A percentile compares a stretch with the other conserved stretches of the same genome.
Evolutionary conservation across 2,888 invertebrate species (phyloP).

Genomic region (Parthenolecanium corni): DNA sequence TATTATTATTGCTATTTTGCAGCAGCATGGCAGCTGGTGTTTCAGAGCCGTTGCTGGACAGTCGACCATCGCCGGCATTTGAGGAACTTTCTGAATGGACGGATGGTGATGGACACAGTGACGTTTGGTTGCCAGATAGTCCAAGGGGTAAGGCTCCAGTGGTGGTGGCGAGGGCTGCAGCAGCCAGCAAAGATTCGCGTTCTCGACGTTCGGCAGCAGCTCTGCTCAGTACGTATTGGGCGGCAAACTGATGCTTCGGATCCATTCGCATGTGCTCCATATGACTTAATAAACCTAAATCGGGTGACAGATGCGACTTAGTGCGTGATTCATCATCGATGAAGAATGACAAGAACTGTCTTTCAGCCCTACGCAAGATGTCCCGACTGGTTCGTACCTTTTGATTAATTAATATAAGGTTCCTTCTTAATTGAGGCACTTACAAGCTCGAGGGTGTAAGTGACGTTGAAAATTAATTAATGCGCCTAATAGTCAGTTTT

Average conservation of each 20-base stretch:
- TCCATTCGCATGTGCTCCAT: slow-evolving; percentile 97
- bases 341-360: no score
- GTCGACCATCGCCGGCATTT: slow-evolving; percentile 48
- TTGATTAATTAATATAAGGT: no score
- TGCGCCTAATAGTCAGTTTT: no score
- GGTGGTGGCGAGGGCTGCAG: slow-evolving; percentile 51
- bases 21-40: slow-evolving; percentile 28
- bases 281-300: slow-evolving; percentile 72
- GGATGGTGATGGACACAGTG: slow-evolving; percentile 65
- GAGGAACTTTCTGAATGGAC: slow-evolving; percentile 72
- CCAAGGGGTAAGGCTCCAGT: slow-evolving; percentile 44
- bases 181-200: slow-evolving; percentile 58
- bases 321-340: no score
- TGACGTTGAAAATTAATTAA: no score
- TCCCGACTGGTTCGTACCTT: no score
- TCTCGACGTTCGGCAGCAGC: slow-evolving; percentile 85
- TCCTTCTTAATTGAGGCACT: no score
- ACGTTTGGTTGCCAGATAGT: slow-evolving; percentile 30
- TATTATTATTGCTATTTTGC: slow-evolving; percentile 53
- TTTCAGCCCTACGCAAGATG: no score
- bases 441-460: no score
- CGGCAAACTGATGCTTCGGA: slow-evolving; percentile 89
- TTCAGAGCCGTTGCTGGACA: slow-evolving; percentile 29
- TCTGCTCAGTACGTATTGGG: slow-evolving; percentile 79
- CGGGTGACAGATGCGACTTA: not conserved